Conservation (phyloP, 2,888 invertebrate species). For the Pyralis farinalis region DNA sequence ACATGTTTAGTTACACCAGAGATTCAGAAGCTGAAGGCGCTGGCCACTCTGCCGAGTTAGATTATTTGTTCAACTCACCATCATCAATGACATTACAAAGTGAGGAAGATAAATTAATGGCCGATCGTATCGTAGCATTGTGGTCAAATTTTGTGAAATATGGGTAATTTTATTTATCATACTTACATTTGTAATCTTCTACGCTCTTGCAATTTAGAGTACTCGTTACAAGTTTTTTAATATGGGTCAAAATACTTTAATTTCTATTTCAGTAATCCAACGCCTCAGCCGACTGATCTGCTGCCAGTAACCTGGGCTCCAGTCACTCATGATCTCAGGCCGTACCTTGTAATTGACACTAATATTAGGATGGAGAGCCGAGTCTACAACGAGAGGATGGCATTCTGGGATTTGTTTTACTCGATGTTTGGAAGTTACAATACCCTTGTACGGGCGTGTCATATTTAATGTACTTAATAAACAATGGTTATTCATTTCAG, state of each 20-base stretch:
- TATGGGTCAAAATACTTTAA: too few relatives aligned
- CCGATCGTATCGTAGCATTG: constrained; percentile 48
- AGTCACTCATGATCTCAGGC: constrained; percentile 39
- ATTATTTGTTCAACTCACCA: constrained; percentile 48
- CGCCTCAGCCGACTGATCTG: constrained; percentile 39
- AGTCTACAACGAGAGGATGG: constrained; percentile 54
- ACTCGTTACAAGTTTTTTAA: too few relatives aligned
- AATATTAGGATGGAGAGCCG: constrained; percentile 44
- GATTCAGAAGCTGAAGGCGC: constrained; percentile 36
- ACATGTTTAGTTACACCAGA: constrained; percentile 55
- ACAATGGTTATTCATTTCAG: too few relatives aligned
- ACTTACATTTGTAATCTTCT: too few relatives aligned
- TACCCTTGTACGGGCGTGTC: constrained; percentile 17
- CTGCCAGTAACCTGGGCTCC: constrained; percentile 53
- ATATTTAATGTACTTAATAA: not conserved
- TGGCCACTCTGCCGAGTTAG: constrained; percentile 50
- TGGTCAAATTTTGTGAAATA: constrained; percentile 70
- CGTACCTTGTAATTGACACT: constrained; percentile 53
- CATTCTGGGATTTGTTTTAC: constrained; percentile 70
- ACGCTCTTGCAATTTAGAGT: too few relatives aligned
- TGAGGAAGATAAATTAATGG: constrained; percentile 43
- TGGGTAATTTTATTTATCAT: constrained; percentile 41
- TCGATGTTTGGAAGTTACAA: constrained; percentile 49
- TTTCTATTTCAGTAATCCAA: constrained; percentile 42
- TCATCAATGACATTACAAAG: too few relatives aligned